Conservation (phyloP, 1,140 invertebrate species). For the Drosophila sechellia region DNA sequence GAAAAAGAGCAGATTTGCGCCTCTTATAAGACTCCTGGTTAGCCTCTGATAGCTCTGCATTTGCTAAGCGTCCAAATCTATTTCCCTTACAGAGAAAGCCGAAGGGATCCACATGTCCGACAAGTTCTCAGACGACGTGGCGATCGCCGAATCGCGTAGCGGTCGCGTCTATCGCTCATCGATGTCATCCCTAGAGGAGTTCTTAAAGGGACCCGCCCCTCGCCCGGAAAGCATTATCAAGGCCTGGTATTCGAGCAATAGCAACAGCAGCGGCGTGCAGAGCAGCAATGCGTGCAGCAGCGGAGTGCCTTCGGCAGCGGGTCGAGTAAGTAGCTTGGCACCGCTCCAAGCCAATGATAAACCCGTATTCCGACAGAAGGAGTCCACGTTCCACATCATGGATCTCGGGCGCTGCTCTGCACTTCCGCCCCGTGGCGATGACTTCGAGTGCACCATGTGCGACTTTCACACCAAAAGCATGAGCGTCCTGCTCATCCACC, state of each 20-base stretch:
- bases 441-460: constrained; percentile 56
- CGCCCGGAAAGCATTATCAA: constrained; percentile 61
- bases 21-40: too few species aligned
- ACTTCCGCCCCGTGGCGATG: not conserved
- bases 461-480: constrained; percentile 65
- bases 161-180: constrained; percentile 2
- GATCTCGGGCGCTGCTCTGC: constrained; percentile 37
- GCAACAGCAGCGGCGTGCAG: constrained; percentile 24
- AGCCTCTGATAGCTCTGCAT: too few species aligned
- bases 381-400: constrained; percentile 62
- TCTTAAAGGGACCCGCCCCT: not conserved
- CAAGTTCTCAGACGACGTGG: constrained; percentile 63
- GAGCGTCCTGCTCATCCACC: constrained; percentile 61
- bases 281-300: constrained; percentile 14
- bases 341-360: constrained; percentile 11
- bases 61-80: too few species aligned
- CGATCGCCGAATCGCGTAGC: constrained; percentile 18
- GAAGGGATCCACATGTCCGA: constrained; percentile 40
- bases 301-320: constrained; percentile 7
- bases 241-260: constrained; percentile 55
- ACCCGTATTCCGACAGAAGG: constrained; percentile 13
- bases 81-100: constrained; percentile 40
- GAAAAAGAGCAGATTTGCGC: too few species aligned
- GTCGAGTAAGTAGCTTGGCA: constrained; percentile 12
- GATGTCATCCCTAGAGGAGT: not conserved